phyloP scores from a whole-genome alignment of 2,888 invertebrate genomes.

The Nysson spinosus region DNA sequence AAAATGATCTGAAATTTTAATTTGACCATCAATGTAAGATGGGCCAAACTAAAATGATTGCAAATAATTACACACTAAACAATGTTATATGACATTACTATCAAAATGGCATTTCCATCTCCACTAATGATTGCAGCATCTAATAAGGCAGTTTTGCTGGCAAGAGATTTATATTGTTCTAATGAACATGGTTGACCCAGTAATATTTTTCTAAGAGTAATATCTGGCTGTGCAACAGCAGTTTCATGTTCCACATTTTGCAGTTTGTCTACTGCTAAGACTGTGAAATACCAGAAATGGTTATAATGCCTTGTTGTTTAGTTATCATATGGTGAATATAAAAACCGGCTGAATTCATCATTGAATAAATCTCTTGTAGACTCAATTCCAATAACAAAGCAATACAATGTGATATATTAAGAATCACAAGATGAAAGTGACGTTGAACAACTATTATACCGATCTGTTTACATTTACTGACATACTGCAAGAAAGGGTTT shows the following conservation, averaged over 20 bases:
- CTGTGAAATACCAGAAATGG: too few species aligned
- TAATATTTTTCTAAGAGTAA: constrained; percentile 79
- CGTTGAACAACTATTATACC: not conserved
- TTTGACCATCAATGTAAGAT: not conserved
- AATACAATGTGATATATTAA: too few species aligned
- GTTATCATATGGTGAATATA: too few species aligned
- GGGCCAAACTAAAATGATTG: not conserved
- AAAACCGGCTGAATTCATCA: too few species aligned
- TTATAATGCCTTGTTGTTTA: too few species aligned
- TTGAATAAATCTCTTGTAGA: too few species aligned
- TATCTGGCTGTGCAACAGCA: constrained; percentile 73
- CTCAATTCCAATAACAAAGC: too few species aligned
- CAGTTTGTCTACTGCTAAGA: constrained; percentile 77
- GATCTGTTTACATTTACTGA: constrained; percentile 22
- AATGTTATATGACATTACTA: constrained; percentile 58
- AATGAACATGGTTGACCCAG: constrained; percentile 78
- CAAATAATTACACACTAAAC: not conserved
- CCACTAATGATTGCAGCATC: constrained; percentile 85
- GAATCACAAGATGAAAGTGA: not conserved
- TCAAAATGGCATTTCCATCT: constrained; percentile 87
- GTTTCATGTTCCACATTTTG: constrained; percentile 64
- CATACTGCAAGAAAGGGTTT: constrained; percentile 74
- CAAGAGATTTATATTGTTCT: constrained; percentile 79
- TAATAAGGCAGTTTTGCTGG: constrained; percentile 84
- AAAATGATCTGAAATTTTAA: constrained; percentile 82